Base-by-base conservation (phyloP, 2,888 invertebrate species). In the Tinea pellionella region DNA sequence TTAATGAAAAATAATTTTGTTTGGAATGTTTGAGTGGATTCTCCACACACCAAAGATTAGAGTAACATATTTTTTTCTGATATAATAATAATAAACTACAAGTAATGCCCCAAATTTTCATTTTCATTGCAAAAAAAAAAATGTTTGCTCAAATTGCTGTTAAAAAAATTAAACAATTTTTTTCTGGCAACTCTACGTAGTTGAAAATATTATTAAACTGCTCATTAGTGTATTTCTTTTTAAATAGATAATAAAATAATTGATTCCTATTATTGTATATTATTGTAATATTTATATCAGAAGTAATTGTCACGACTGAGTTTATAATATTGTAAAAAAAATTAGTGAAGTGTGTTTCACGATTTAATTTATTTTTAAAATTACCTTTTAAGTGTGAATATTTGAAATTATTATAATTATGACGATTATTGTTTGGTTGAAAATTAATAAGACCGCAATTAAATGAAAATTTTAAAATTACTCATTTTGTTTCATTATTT, bases 41-140 rank as follows among this genome's bases (percentile, higher is more conserved):
- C 74, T 81, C 82, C 74, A 71, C 75, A 78, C 85, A 87, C 86
- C 86, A 87, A 87, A 87, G 86, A 87, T 85, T 87, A 87, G 85
- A 69, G 73, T 76, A 76, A 78, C 75, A 75, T 69, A 72, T 70
- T 70, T 2, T 37, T 37, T 9, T 2, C 77, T 77, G 9, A 12
- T 47, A 51, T 55, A 29, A 9, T 41, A 13, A 41, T 41, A 59
- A 13, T 59, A 59, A 62, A 67, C 68, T 75, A 72, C 69, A 68
- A 69, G 69, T 70, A 71, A 68, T 67, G 68, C 72, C 73, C 72
- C 70, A 71, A 55, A 53, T 19, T 60, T 60, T 58, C 59, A 68
- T 64, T 64, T 69, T 72, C 66, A 69, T 63, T 71, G 42, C 43
- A 51, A 61, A 57, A 68, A 68, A 51, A 61, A 57, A 68, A 68